Evolutionary conservation across 2,113 vertebrate species (phyloP).

Genomic region (Varanus komodoensis): DNA sequence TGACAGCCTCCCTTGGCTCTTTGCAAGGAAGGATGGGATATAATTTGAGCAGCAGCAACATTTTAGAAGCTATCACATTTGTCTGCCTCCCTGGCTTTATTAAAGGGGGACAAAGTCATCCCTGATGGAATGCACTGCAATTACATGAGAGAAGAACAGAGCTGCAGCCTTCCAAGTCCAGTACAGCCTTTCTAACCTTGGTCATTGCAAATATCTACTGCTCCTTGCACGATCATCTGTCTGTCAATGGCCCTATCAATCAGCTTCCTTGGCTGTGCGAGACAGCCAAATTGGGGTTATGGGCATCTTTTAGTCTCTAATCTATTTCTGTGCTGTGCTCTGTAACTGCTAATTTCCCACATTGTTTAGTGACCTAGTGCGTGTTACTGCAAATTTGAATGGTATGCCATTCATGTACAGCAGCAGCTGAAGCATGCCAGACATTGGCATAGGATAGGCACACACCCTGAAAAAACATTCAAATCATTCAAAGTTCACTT

Average conservation of each 20-base stretch:
- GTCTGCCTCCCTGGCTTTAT: not conserved
- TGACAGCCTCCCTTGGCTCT: no score
- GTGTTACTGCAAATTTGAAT: slow-evolving; percentile 18
- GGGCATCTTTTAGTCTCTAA: slow-evolving; percentile 20
- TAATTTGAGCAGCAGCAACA: no score
- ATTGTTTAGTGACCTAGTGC: not conserved
- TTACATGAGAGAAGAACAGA: not conserved
- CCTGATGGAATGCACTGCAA: not conserved
- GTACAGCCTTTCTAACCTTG: not conserved
- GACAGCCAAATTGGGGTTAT: slow-evolving; percentile 9
- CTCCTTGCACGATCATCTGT: not conserved
- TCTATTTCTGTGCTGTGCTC: slow-evolving; percentile 28
- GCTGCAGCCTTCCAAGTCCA: not conserved
- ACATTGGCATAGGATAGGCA: slow-evolving; percentile 40
- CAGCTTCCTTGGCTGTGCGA: slow-evolving; percentile 41
- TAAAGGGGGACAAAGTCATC: not conserved
- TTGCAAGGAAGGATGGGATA: no score
- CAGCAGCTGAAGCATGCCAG: slow-evolving; percentile 65
- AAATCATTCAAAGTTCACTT: slow-evolving; percentile 53
- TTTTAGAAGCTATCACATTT: not conserved
- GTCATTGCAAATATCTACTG: not conserved
- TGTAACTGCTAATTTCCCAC: not conserved
- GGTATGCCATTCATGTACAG: slow-evolving; percentile 2
- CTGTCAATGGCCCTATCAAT: slow-evolving; percentile 5
- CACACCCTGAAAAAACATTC: not conserved